Base-by-base conservation (phyloP, 1,140 invertebrate genomes). In the Rhizoglyphus robini region DNA sequence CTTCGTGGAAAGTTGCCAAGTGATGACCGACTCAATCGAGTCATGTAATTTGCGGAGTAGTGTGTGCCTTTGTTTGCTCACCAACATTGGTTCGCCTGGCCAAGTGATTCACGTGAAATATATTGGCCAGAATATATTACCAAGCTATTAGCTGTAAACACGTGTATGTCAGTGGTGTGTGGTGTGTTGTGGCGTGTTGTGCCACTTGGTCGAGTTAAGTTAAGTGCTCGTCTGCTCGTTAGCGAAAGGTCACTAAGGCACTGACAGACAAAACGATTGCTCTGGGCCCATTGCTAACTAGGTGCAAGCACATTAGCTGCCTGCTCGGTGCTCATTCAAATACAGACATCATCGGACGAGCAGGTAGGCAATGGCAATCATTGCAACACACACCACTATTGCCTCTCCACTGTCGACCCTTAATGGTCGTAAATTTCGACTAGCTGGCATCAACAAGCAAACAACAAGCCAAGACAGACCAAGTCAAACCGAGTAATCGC, bases 281-380 rank as follows among this genome's bases (percentile, higher is more conserved):
- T 41, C 36, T 41, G 18, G 36, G 36, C 36, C 36, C 36, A 41
- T 11, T 32, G 51, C 51, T 54, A 54, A 54, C 51, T 54, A 54
- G 51, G 51, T 54, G 51, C 51, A n/a, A n/a, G 51, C 23, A 54
- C 51, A 54, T 54, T 54, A 54, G 51, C 51, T 8, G 15, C 41
- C 15, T 15, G 41, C 41, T 18, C 36, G 36, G 8, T 41, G 36
- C 36, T 41, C 18, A 8, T 18, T 18, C 36, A 41, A 54, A 54
- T 54, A 54, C 51, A 54, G 51, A 54, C 51, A 54, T 54, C 51
- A 54, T 27, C 8, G 36, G 36, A 18, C 8, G 36, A 32, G 31
- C 51, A 54, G 51, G 23, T 8, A 54, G 51, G 20, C 8, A 54
- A 20, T 8, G 23, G 20, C 8, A 54, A 20, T 11, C 8, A 54